A percentile compares a stretch with the other conserved stretches of the same genome.
phyloP scores from a whole-genome alignment of 1,140 invertebrate genomes.

The Drosophila guanche region DNA sequence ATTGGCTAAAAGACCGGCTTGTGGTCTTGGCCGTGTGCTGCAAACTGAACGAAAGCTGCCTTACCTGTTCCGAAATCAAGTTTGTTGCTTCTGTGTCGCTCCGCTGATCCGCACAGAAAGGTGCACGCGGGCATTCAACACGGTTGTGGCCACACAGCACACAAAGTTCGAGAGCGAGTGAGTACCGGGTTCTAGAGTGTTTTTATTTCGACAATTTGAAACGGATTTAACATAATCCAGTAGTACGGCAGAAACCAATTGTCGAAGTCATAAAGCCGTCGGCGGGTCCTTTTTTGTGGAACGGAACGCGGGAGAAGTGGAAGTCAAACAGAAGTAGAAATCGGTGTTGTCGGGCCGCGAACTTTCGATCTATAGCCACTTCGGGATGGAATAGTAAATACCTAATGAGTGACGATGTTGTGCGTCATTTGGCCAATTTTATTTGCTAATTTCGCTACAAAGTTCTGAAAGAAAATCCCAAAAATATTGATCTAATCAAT shows the following conservation, averaged over 20 bases:
- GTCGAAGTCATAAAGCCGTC: slow-evolving; percentile 54
- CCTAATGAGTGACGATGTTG: slow-evolving; percentile 21
- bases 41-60: slow-evolving; percentile 78
- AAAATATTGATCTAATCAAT: slow-evolving; percentile 70
- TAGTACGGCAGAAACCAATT: slow-evolving; percentile 38
- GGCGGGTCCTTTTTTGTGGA: slow-evolving; percentile 26
- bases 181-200: slow-evolving; percentile 38
- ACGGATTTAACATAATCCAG: slow-evolving; percentile 61
- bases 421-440: slow-evolving; percentile 61
- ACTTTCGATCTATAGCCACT: too few species aligned
- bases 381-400: slow-evolving; percentile 12
- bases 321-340: neutral
- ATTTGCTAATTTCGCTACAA: slow-evolving; percentile 61
- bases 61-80: slow-evolving; percentile 81
- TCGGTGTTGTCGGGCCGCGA: slow-evolving; percentile 19
- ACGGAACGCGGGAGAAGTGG: neutral
- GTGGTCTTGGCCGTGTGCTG: slow-evolving; percentile 34
- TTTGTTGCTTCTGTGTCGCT: slow-evolving; percentile 81
- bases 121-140: slow-evolving; percentile 80
- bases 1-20: slow-evolving; percentile 60
- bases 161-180: slow-evolving; percentile 21
- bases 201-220: slow-evolving; percentile 40
- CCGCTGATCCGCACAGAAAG: slow-evolving; percentile 79
- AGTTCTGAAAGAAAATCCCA: slow-evolving; percentile 55
- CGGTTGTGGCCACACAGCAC: slow-evolving; percentile 58